A percentile compares a stretch with the other conserved stretches of the same genome.
phyloP scores from a whole-genome alignment of 1,140 invertebrate genomes.

The Drosophila mayri region DNA sequence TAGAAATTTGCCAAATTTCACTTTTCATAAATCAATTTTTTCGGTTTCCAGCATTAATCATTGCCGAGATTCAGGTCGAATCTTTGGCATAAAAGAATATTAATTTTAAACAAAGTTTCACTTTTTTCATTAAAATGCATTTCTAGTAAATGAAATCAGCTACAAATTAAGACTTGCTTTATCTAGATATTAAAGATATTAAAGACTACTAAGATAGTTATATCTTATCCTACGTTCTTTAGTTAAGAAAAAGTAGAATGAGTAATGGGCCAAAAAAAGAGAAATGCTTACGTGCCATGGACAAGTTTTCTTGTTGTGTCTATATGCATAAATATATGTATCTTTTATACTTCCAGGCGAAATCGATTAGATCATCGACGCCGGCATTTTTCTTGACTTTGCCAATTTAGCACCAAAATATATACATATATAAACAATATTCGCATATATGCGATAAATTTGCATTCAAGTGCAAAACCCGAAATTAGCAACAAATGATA shows the following conservation, averaged over 20 bases:
- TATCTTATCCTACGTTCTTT: conserved; percentile 42
- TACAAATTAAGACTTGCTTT: conserved; percentile 7
- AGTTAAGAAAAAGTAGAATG: conserved; percentile 34
- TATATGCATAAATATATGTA: conserved; percentile 3
- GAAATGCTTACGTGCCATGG: conserved; percentile 60
- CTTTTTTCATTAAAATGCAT: background rate
- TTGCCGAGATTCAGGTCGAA: background rate
- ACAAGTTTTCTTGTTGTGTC: conserved; percentile 14
- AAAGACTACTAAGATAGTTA: conserved; percentile 12
- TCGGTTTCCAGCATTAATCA: conserved; percentile 3
- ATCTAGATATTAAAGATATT: conserved; percentile 6
- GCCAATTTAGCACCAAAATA: conserved; percentile 32
- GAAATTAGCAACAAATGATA: conserved; percentile 36
- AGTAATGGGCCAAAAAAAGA: conserved; percentile 27
- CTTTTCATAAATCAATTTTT: conserved; percentile 2
- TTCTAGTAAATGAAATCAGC: background rate
- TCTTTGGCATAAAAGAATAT: background rate
- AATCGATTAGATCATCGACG: conserved; percentile 70
- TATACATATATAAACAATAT: conserved; percentile 26
- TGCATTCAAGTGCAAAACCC: conserved; percentile 70
- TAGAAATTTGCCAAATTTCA: background rate
- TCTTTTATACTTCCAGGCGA: conserved; percentile 42
- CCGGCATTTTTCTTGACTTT: conserved; percentile 43
- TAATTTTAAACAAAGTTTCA: background rate
- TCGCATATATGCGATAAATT: conserved; percentile 56